A percentile compares a stretch with the other conserved stretches of the same genome.
Conservation (phyloP, 2,888 invertebrate species). For the Agrochola lota region DNA sequence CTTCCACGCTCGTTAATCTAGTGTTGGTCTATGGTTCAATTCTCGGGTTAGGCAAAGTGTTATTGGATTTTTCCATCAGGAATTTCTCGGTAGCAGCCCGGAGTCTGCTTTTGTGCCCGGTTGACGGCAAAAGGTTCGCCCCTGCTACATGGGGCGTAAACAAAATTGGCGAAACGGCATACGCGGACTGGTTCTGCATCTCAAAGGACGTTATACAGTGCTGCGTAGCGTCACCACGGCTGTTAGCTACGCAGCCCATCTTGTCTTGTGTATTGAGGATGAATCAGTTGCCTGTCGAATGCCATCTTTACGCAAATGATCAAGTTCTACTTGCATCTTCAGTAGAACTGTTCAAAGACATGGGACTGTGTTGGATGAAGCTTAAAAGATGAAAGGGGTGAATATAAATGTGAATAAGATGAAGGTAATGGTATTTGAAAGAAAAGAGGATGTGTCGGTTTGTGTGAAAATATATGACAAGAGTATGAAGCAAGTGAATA, state of each 20-base stretch:
- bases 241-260: background rate
- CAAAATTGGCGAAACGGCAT: background rate
- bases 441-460: background rate
- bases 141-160: background rate
- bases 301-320: background rate
- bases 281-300: background rate
- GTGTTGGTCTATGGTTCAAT: background rate
- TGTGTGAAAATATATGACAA: background rate
- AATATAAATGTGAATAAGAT: background rate
- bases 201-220: background rate
- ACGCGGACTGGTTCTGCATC: background rate
- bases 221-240: background rate
- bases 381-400: background rate
- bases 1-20: background rate
- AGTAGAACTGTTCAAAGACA: background rate
- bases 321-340: background rate
- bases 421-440: background rate
- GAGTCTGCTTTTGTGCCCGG: background rate
- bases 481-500: background rate
- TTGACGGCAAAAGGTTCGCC: background rate
- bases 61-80: background rate
- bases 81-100: background rate
- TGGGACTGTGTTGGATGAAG: background rate
- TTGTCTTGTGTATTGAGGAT: too few relatives aligned
- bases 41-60: background rate